Base-by-base conservation (phyloP, 2,113 vertebrate species). In the Xyliphius kryptos region DNA sequence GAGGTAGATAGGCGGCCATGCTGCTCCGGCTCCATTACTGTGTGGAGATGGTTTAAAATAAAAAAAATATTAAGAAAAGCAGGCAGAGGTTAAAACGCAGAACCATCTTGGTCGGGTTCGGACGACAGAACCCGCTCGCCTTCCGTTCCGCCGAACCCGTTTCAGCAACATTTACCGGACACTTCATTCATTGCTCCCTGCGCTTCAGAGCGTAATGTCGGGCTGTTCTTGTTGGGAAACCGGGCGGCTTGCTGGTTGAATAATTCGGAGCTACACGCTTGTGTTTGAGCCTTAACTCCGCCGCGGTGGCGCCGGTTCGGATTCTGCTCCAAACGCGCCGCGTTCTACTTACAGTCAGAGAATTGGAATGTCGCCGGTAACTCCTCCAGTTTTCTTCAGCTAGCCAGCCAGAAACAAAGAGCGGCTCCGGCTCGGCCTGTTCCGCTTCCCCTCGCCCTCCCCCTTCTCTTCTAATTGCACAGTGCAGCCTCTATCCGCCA, bases 351-450 rank as follows among this genome's bases (percentile, higher is more conserved):
- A 88, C 87, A 62, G 55, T 70, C 36, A 69, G 61, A 58, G 69
- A 74, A 80, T 63, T 66, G 37, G 37, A 73, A 61, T 70, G 76
- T 78, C 50, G 32, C 75, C 48, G 66, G 74, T 70, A 63, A 65
- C 76, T 81, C 76, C 82, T 68, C 77, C 79, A 40, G 71, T 77
- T 82, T 80, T 86, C 77, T 77, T 79, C 73, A 51, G 71, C 54
- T 66, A 61, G 72, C 79, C 52, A 79, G 68, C 77, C 74, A 86
- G 85, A 86, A 88, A 89, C 85, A 88, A 87, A 88, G 86, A 85
- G 69, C 81, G 74, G 80, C 71, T 77, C 67, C 81, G 74, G 80
- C 71, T 77, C 67, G 72, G 77, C 79, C 75, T 74, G 79, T 75
- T 66, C 68, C 71, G 79, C 79, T 82, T 79, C 74, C 56, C 64